A percentile compares a stretch with the other conserved stretches of the same genome.
These are phyloP conservation scores for Alsophila aescularia DNA, from an alignment of 2,888 invertebrate genomes.

Conservation along the genomic window DNA sequence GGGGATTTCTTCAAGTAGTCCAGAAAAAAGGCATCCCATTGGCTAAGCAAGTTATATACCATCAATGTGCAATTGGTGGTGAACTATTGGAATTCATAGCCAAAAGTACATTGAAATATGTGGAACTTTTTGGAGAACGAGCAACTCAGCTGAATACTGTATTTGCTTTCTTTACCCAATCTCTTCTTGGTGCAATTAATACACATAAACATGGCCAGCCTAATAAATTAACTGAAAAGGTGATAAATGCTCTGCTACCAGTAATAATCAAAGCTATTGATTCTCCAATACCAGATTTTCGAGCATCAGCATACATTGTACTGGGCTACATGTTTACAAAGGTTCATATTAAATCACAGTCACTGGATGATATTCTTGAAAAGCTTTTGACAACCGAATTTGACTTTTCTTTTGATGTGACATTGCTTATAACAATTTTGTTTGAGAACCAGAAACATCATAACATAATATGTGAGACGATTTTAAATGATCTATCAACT, in stretches of 20 bases:
- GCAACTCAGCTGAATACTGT: slow-evolving; percentile 87
- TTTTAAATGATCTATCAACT: slow-evolving; percentile 76
- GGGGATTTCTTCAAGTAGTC: slow-evolving; percentile 65
- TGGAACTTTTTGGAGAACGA: slow-evolving; percentile 84
- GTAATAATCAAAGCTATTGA: slow-evolving; percentile 88
- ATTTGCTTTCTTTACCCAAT: slow-evolving; percentile 92
- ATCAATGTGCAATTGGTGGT: slow-evolving; percentile 85
- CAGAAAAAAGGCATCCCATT: slow-evolving; percentile 86
- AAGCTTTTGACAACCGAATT: slow-evolving; percentile 67
- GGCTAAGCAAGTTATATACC: slow-evolving; percentile 88
- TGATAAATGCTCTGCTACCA: slow-evolving; percentile 71
- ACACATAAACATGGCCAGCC: slow-evolving; percentile 63
- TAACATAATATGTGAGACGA: slow-evolving; percentile 75
- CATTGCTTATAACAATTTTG: slow-evolving; percentile 87
- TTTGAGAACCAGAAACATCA: slow-evolving; percentile 86
- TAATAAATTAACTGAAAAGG: slow-evolving; percentile 85
- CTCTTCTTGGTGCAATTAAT: slow-evolving; percentile 89
- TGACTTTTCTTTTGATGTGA: slow-evolving; percentile 82
- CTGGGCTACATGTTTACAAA: slow-evolving; percentile 88
- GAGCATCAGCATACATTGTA: slow-evolving; percentile 90
- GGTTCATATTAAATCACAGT: slow-evolving; percentile 84
- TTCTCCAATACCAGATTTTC: slow-evolving; percentile 88
- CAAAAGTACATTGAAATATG: slow-evolving; percentile 64
- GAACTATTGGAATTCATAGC: slow-evolving; percentile 64
- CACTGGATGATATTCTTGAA: slow-evolving; percentile 86